Conservation (phyloP, 1,140 invertebrate genomes). For the Apis laboriosa region DNA sequence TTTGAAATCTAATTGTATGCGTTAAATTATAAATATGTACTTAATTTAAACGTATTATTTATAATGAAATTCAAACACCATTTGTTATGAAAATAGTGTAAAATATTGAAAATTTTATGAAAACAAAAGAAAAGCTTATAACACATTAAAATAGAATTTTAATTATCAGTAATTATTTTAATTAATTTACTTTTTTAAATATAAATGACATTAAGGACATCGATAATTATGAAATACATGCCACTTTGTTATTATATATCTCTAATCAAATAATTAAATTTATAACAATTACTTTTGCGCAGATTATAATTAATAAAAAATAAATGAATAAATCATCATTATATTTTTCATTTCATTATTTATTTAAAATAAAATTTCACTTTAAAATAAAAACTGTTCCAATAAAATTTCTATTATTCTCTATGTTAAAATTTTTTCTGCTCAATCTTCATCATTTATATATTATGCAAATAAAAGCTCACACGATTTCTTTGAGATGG, state of each 20-base stretch:
- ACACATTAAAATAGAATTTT: neutral
- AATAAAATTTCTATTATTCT: neutral
- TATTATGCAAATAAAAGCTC: conserved; percentile 30
- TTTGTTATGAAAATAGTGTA: neutral
- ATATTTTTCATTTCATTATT: neutral
- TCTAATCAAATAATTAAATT: too few relatives aligned
- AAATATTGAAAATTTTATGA: neutral
- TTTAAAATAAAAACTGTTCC: too few relatives aligned
- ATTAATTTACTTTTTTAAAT: too few relatives aligned
- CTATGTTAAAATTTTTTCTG: neutral
- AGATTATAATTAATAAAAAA: too few relatives aligned
- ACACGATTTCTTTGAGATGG: conserved; percentile 32
- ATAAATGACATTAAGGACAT: too few relatives aligned
- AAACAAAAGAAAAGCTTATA: neutral
- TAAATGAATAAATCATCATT: too few relatives aligned
- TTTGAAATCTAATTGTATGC: conserved; percentile 16
- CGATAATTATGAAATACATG: too few relatives aligned
- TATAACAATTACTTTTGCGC: too few relatives aligned
- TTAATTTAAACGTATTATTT: neutral
- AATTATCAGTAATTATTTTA: neutral
- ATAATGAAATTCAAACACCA: neutral
- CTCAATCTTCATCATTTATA: neutral
- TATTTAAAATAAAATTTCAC: neutral
- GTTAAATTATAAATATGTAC: neutral
- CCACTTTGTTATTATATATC: too few relatives aligned